Evolutionary conservation across 2,888 invertebrate species (phyloP).

Genomic region (Apodemia hepburni): DNA sequence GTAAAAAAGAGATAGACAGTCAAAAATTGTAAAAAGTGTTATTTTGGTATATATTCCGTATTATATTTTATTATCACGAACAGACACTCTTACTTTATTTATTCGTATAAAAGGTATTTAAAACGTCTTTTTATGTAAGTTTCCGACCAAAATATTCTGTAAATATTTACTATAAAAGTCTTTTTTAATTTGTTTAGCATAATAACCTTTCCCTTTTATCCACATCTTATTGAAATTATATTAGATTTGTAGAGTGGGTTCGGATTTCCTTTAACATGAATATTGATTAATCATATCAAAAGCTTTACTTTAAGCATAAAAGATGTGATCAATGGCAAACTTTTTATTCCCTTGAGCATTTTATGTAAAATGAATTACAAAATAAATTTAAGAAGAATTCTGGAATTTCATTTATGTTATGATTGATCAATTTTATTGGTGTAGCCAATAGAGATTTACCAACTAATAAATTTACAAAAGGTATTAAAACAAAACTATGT

Average conservation of each 20-base stretch:
- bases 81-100: too few species aligned
- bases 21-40: too few species aligned
- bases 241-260: neutral
- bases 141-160: neutral
- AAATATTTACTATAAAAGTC: neutral
- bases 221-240: neutral
- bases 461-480: too few species aligned
- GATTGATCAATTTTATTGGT: too few species aligned
- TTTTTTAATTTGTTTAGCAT: neutral
- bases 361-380: neutral
- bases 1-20: too few species aligned
- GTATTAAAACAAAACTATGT: too few species aligned
- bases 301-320: neutral
- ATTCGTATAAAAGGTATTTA: too few species aligned
- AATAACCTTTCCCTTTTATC: neutral
- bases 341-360: neutral
- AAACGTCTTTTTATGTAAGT: too few species aligned
- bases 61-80: too few species aligned
- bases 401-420: too few species aligned
- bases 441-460: neutral
- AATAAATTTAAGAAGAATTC: too few species aligned
- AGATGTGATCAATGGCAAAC: neutral
- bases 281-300: neutral
- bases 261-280: neutral
- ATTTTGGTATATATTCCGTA: too few species aligned